Evolutionary conservation across 2,113 vertebrate species (phyloP).

Genomic region (Hemiprocne comata): DNA sequence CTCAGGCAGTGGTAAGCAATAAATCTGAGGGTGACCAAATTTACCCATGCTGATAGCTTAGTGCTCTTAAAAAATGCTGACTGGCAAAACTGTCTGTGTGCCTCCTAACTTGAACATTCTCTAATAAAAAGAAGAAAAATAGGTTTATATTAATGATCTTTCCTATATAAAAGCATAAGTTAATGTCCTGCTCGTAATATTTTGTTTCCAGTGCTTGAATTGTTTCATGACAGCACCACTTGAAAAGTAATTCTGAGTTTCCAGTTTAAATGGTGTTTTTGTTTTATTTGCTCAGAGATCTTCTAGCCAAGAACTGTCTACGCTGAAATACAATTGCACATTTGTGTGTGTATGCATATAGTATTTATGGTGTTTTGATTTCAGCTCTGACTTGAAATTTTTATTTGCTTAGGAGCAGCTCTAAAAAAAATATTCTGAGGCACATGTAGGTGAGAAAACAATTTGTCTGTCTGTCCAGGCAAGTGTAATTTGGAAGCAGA

Average conservation of each 20-base stretch:
- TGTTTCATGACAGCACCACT: not conserved
- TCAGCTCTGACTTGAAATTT: not conserved
- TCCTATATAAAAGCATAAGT: not conserved
- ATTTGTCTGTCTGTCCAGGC: not conserved
- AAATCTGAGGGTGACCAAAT: not conserved
- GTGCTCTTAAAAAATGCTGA: not conserved
- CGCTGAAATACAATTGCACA: not conserved
- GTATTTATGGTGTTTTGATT: not conserved
- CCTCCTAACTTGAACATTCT: not conserved
- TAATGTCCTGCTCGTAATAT: not conserved
- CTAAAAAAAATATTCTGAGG: not conserved
- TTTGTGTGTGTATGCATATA: not conserved
- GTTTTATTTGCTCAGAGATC: not conserved
- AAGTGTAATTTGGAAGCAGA: conserved; percentile 3
- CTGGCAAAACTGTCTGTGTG: not conserved
- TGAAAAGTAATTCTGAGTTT: not conserved
- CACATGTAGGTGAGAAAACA: not conserved
- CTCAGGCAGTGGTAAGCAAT: not conserved
- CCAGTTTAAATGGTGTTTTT: accelerated
- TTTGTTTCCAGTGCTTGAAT: not conserved
- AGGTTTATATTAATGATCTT: not conserved
- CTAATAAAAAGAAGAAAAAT: not conserved
- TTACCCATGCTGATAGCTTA: not conserved
- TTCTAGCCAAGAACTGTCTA: not conserved
- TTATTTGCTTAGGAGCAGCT: not conserved